Base-by-base conservation (phyloP, 2,113 vertebrate genomes). In the Himantopus leucocephalus region DNA sequence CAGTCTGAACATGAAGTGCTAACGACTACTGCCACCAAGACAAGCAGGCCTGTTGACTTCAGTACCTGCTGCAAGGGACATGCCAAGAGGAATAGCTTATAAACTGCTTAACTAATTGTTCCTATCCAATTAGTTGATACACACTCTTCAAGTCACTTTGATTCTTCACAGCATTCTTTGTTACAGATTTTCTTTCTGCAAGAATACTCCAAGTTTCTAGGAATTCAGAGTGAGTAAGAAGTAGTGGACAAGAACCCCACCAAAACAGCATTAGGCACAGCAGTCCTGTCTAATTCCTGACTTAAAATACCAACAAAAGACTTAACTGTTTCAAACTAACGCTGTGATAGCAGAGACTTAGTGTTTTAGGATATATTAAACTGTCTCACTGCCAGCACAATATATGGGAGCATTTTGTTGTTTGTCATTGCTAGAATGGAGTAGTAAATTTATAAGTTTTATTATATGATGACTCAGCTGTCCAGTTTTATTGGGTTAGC, bases 101-200 rank as follows among this genome's bases (percentile, higher is more conserved):
- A 27, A 92, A 93, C 84, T 82, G 71, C 93, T 95, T 92, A 91
- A 56, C 84, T 76, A 85, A 96, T 82, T 79, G 84, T 41, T 91
- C 48, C 92, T 53, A 93, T 93, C 94, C 96, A 94, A 96, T 97
- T 96, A 97, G 84, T 4, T 30, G 1, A 45, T 6, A 26, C 52
- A 73, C 13, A 5, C 73, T 78, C 48, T 26, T 70, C 64, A 19
- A 59, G 76, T 41, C 24, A 18, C 29, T 64, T 60, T 8, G 9
- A 10, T 56, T 78, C 70, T 24, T 84, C 39, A 19, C 34, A 59
- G 50, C 30, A 24, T 11, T 47, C 68, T 71, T 59, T 92, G 20
- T 41, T 45, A 63, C 0, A 2, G 47, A 9, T 68, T 77, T 30
- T 68, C 23, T 14, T 23, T 24, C 52, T 39, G 6, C 4, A 63